Evolutionary conservation across 2,113 vertebrate genomes (phyloP).

Genomic region (Theristicus caerulescens): DNA sequence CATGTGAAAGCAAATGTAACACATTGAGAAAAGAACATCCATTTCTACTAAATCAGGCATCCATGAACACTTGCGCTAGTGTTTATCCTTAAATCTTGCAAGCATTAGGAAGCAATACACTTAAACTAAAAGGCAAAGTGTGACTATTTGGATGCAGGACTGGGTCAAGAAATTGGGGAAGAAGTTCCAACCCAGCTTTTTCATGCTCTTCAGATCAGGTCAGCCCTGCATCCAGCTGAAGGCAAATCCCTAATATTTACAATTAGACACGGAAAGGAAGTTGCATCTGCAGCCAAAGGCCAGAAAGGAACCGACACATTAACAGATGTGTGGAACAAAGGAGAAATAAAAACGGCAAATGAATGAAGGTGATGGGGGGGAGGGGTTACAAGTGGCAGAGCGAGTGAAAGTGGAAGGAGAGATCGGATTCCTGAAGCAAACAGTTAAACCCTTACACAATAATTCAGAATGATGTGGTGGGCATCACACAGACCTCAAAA

Average conservation of each 20-base stretch:
- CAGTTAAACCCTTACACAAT: not conserved
- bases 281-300: not conserved
- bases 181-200: not conserved
- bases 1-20: not conserved
- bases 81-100: not conserved
- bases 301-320: not conserved
- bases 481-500: not conserved
- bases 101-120: not conserved
- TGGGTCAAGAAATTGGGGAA: not conserved
- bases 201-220: not conserved
- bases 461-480: not conserved
- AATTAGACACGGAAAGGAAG: not conserved
- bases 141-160: not conserved
- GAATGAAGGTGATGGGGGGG: not conserved
- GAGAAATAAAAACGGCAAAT: not conserved
- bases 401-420: not conserved
- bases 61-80: not conserved
- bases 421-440: not conserved
- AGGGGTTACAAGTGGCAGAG: not conserved
- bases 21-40: not conserved
- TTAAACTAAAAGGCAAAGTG: not conserved
- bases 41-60: not conserved
- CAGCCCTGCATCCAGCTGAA: not conserved
- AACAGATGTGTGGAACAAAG: not conserved
- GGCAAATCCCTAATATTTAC: not conserved